phyloP scores from a whole-genome alignment of 2,888 invertebrate genomes.

The Nephrotoma flavescens region DNA sequence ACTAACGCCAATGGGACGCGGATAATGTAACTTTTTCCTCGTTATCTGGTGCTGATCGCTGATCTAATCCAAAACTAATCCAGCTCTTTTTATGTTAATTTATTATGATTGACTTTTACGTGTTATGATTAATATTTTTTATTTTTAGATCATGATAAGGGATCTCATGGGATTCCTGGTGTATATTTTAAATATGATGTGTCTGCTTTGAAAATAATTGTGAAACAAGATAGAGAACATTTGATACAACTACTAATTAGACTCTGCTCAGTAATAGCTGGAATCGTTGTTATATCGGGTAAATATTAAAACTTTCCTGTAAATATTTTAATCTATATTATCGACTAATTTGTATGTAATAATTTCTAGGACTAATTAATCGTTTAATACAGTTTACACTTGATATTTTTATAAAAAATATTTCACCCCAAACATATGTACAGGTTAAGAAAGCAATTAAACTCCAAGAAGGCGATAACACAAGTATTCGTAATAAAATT shows the following conservation, averaged over 20 bases:
- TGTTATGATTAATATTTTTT: background rate
- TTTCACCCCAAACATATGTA: background rate
- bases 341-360: background rate
- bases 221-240: constrained; percentile 64
- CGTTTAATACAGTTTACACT: background rate
- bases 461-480: background rate
- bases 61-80: background rate
- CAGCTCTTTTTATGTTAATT: background rate
- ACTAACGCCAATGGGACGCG: no score
- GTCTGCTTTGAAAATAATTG: constrained; percentile 74
- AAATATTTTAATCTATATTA: background rate
- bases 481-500: background rate
- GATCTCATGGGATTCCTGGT: constrained; percentile 87
- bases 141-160: constrained; percentile 40
- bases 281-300: constrained; percentile 78
- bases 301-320: background rate
- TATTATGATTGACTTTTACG: no score
- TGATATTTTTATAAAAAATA: background rate
- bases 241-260: constrained; percentile 68
- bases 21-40: no score
- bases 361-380: background rate
- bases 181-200: constrained; percentile 93
- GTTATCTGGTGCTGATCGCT: background rate
- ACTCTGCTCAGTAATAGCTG: constrained; percentile 82
- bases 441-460: background rate